Percentiles rank a stretch among this genome's conserved stretches.
These are phyloP conservation scores for Micrastur ruficollis DNA, from an alignment of 2,797 vertebrate genomes.

Conservation along the genomic window DNA sequence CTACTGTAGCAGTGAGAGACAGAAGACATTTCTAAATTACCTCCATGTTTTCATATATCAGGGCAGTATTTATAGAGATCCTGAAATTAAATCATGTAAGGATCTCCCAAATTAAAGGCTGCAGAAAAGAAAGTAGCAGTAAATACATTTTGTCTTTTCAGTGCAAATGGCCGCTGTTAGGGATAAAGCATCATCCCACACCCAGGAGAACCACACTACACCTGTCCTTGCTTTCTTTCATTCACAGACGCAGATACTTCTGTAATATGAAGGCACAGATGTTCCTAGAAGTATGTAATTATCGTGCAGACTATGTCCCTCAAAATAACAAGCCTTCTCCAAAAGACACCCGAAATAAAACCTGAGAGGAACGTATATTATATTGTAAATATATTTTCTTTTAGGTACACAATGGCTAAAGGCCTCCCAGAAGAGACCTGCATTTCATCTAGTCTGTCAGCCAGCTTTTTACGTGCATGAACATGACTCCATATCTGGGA, in stretches of 20 bases:
- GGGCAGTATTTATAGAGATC: neutral
- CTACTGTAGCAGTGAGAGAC: neutral
- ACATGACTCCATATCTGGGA: neutral
- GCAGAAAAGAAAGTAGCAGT: neutral
- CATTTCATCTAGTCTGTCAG: neutral
- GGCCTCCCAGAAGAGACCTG: neutral
- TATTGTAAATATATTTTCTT: neutral
- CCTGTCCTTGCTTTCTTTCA: neutral
- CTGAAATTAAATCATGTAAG: neutral
- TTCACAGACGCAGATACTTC: neutral
- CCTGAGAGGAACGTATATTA: neutral
- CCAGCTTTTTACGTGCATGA: neutral
- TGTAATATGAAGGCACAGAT: neutral
- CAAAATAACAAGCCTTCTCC: neutral
- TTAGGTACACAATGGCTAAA: neutral
- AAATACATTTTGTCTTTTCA: neutral
- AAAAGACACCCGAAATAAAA: neutral
- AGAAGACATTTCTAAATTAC: neutral
- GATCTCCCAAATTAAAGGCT: neutral
- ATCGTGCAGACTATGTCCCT: neutral
- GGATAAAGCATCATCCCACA: neutral
- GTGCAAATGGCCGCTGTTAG: neutral
- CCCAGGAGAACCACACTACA: neutral
- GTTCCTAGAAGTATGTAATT: neutral
- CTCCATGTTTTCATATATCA: neutral